Conservation (phyloP, 2,888 invertebrate species). For the Mythimna albipuncta region DNA sequence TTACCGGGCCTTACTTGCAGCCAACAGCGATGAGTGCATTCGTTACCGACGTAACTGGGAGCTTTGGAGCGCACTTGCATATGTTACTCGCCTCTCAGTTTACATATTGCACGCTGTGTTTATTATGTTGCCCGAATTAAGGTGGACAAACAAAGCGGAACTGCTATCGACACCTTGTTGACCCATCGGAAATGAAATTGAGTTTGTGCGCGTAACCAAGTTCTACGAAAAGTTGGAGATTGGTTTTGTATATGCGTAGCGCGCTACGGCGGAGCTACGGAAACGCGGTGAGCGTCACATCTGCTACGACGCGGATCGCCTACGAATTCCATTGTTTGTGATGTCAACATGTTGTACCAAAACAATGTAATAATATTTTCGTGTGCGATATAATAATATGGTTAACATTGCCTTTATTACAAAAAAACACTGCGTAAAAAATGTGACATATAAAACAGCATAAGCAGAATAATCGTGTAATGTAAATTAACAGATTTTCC, state of each 20-base stretch:
- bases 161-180: conserved; percentile 60
- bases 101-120: conserved; percentile 30
- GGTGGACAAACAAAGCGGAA: conserved; percentile 38
- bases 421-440: conserved; percentile 7
- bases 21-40: conserved; percentile 85
- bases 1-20: conserved; percentile 81
- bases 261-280: conserved; percentile 55
- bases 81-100: conserved; percentile 67
- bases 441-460: conserved; percentile 4
- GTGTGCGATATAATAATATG: background rate
- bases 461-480: conserved; percentile 19
- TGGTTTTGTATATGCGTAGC: conserved; percentile 60
- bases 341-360: conserved; percentile 17
- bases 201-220: conserved; percentile 48
- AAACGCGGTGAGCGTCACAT: conserved; percentile 43
- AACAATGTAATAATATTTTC: conserved; percentile 31
- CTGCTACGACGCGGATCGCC: conserved; percentile 53
- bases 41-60: conserved; percentile 79
- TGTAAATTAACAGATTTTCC: conserved; percentile 11
- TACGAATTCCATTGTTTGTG: conserved; percentile 46
- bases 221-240: conserved; percentile 56
- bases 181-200: conserved; percentile 54
- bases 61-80: conserved; percentile 76
- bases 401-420: background rate
- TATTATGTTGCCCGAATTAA: conserved; percentile 39